Percentiles rank a stretch among this genome's conserved stretches.
Evolutionary conservation across 2,888 invertebrate species (phyloP).

Genomic region (Frankliniella intonsa): DNA sequence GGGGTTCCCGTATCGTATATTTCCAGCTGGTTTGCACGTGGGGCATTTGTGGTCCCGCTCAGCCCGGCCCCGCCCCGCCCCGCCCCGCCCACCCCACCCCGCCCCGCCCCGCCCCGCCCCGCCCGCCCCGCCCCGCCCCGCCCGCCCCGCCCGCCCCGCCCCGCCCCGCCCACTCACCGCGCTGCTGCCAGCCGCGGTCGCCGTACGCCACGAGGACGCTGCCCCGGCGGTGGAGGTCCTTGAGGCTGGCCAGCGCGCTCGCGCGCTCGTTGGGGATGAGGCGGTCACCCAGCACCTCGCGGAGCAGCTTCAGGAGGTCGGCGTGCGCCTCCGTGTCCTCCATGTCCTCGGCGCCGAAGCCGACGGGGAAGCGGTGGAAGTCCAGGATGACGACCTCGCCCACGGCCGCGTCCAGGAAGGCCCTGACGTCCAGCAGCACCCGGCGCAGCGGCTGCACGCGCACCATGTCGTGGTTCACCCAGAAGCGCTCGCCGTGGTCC

Average conservation of each 20-base stretch:
- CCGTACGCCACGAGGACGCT: constrained; percentile 58
- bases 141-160: no score
- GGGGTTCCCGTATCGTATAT: no score
- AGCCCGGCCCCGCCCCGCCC: background rate
- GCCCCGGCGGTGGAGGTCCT: constrained; percentile 54
- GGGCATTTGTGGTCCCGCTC: no score
- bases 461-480: constrained; percentile 68
- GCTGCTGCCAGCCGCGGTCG: constrained; percentile 48
- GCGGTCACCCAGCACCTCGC: constrained; percentile 53
- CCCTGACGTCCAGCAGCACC: constrained; percentile 62
- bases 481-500: constrained; percentile 50
- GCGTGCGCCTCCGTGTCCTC: constrained; percentile 44
- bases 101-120: background rate
- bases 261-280: constrained; percentile 51
- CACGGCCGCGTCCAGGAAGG: constrained; percentile 61
- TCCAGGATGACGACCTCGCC: constrained; percentile 73
- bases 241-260: constrained; percentile 55
- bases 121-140: background rate
- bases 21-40: no score
- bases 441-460: constrained; percentile 62
- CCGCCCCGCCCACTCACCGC: background rate
- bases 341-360: constrained; percentile 47
- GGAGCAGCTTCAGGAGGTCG: constrained; percentile 53
- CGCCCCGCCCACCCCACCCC: background rate
- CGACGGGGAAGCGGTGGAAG: constrained; percentile 74